These are phyloP conservation scores for Platygyra sinensis DNA, from an alignment of 64 coral and sea anemone species.

Conservation along the genomic window DNA sequence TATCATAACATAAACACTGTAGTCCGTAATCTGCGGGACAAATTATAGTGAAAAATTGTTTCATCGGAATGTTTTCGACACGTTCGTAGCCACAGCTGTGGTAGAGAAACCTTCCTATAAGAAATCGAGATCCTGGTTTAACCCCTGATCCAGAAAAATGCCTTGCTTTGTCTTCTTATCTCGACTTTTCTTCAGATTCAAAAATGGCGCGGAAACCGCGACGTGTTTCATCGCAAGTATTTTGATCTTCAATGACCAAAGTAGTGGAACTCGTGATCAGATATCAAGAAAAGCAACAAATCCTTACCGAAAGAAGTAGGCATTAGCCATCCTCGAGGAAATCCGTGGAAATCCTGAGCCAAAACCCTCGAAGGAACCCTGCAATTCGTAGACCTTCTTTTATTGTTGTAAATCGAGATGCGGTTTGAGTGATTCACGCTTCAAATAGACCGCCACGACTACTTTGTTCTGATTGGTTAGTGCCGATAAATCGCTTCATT, in stretches of 20 bases:
- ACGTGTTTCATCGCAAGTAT: conserved; percentile 17
- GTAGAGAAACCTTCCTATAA: neutral
- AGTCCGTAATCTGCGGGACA: neutral
- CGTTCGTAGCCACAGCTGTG: neutral
- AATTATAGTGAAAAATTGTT: neutral
- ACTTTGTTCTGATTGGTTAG: conserved; percentile 77
- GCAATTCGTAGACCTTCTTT: conserved; percentile 41
- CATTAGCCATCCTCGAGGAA: conserved; percentile 61
- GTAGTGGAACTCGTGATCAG: neutral
- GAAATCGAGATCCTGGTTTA: neutral
- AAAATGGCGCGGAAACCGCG: conserved; percentile 74
- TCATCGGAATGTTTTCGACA: neutral
- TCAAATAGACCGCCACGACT: conserved; percentile 93
- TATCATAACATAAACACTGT: conserved; percentile 5
- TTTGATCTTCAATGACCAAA: neutral
- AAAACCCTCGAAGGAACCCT: conserved; percentile 66
- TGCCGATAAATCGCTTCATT: conserved; percentile 15
- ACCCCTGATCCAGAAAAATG: neutral
- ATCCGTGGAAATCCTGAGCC: conserved; percentile 45
- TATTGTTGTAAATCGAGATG: conserved; percentile 63
- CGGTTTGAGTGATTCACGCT: conserved; percentile 61
- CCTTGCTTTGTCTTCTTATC: neutral
- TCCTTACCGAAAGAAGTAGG: conserved; percentile 79
- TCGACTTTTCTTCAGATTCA: neutral
- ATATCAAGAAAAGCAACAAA: neutral